Conservation (phyloP, 2,888 invertebrate species). For the Ochropacha duplaris region DNA sequence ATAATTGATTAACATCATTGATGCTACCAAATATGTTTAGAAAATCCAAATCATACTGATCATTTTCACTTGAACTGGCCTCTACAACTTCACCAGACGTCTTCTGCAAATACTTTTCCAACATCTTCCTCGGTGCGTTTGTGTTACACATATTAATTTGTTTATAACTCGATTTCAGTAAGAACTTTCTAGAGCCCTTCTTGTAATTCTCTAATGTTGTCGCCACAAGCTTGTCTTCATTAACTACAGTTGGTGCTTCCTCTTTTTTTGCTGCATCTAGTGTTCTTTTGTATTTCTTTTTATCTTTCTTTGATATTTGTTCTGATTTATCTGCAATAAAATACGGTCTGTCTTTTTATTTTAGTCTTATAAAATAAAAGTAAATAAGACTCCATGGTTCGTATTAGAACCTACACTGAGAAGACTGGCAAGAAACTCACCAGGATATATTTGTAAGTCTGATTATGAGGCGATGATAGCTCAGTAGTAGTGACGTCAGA, state of each 20-base stretch:
- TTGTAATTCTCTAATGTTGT: constrained; percentile 22
- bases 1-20: constrained; percentile 63
- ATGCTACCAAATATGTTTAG: constrained; percentile 63
- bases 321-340: constrained; percentile 2
- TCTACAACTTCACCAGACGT: constrained; percentile 12
- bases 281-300: constrained; percentile 25
- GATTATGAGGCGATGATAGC: too few relatives aligned
- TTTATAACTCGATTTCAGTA: constrained; percentile 47
- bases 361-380: too few relatives aligned
- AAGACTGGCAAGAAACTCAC: too few relatives aligned
- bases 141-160: constrained; percentile 30
- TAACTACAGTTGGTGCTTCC: constrained; percentile 7
- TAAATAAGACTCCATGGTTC: too few relatives aligned
- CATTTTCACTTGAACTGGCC: constrained; percentile 5
- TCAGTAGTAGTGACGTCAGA: too few relatives aligned
- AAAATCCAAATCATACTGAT: constrained; percentile 38
- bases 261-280: constrained; percentile 20
- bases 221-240: constrained; percentile 23
- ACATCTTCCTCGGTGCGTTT: constrained; percentile 33
- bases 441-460: too few relatives aligned
- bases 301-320: constrained; percentile 23
- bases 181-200: constrained; percentile 44
- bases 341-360: too few relatives aligned
- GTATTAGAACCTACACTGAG: too few relatives aligned
- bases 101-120: constrained; percentile 39